These are phyloP conservation scores for Tylochromis polylepis DNA, from an alignment of 2,113 vertebrate species.

Conservation along the genomic window DNA sequence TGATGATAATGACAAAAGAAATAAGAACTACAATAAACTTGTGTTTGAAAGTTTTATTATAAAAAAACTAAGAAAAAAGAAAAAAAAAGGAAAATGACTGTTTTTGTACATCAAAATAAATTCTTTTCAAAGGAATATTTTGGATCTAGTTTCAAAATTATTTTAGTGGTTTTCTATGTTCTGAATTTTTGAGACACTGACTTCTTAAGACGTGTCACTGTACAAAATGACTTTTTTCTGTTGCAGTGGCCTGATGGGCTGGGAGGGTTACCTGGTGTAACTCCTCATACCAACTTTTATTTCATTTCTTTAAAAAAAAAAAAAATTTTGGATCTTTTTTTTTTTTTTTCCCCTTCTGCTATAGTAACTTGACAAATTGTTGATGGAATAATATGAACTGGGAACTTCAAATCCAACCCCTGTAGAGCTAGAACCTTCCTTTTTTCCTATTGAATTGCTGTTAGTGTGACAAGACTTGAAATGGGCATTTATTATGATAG, in stretches of 20 bases:
- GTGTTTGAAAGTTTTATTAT: conserved; percentile 88
- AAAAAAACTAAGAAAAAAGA: conserved; percentile 62
- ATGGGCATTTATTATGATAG: conserved; percentile 87
- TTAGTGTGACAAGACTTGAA: conserved; percentile 88
- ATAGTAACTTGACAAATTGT: conserved; percentile 79
- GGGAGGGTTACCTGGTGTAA: conserved; percentile 90
- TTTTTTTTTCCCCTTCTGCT: conserved; percentile 47
- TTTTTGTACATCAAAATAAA: conserved; percentile 97
- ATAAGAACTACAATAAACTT: conserved; percentile 84
- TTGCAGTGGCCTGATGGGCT: conserved; percentile 77
- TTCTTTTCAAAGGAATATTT: conserved; percentile 94
- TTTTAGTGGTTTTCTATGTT: conserved; percentile 99
- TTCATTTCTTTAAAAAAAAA: conserved; percentile 61
- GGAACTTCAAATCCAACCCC: conserved; percentile 65
- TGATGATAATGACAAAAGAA: conserved; percentile 63
- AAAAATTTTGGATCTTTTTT: conserved; percentile 50
- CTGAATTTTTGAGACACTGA: conserved; percentile 71
- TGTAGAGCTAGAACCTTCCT: conserved; percentile 84
- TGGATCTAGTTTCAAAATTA: conserved; percentile 99
- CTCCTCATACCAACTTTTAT: conserved; percentile 63
- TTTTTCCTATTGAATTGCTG: conserved; percentile 90
- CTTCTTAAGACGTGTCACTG: conserved; percentile 83
- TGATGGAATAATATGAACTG: conserved; percentile 71
- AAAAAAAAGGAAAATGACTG: conserved; percentile 79
- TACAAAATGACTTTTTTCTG: conserved; percentile 81